Base-by-base conservation (phyloP, 2,888 invertebrate genomes). In the Pocota personata region DNA sequence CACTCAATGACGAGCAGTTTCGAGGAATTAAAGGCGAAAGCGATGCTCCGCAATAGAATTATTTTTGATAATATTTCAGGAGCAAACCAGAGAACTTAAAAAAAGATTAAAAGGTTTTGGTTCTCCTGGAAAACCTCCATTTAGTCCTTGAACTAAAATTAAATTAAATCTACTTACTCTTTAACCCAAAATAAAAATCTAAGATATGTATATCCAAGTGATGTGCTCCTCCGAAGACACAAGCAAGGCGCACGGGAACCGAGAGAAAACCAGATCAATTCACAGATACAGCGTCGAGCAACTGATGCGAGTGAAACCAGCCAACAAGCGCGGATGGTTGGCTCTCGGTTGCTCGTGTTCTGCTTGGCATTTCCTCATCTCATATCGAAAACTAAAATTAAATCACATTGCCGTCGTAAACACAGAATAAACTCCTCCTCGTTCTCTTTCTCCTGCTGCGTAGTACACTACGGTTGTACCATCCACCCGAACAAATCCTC, bases 341-440 rank as follows among this genome's bases (percentile, higher is more conserved):
- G 64, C 82, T 82, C 60, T 79, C 84, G 80, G 80, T 72, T 76
- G 80, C 62, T 58, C 57, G 58, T 64, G 43, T 79, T 71, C 52
- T 80, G 66, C 86, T 86, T 80, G 86, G 82, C 76, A 67, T 86
- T 86, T 86, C 86, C 76, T 86, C 86, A 86, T 86, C 82, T 86
- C 76, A 75, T 76, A 71, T 86, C 86, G 77, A 86, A 86, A 86
- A 86, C 86, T 86, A 86, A 86, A 86, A 77, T 86, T 86, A 86
- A 86, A 86, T 86, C 86, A 86, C 72, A 82, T 72, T 86, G 86
- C 76, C 76, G 86, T 86, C 67, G 86, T 86, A 86, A 86, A 86
- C 86, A 86, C 86, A 86, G 48, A 77, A 86, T 72, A 66, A 86
- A 86, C 86, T 86, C 80, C 75, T 73, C 58, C 71, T 69, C 73